These are phyloP conservation scores for Sphaerophoria taeniata DNA, from an alignment of 2,888 invertebrate species.

Conservation along the genomic window DNA sequence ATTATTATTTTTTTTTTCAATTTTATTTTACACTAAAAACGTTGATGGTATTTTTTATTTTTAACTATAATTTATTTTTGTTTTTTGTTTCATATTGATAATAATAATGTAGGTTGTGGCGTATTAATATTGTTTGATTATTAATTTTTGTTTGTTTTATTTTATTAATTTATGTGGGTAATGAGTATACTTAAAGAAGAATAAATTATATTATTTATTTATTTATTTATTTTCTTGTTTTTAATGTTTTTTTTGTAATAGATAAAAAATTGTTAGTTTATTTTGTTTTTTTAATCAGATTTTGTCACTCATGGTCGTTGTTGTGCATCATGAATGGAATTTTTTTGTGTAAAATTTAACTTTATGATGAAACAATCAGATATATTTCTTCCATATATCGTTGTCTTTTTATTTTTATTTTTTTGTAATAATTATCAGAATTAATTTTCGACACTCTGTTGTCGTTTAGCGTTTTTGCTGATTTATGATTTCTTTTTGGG, in stretches of 20 bases:
- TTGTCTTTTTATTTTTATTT: conserved; percentile 16
- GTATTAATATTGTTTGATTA: conserved; percentile 69
- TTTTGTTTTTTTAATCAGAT: conserved; percentile 15
- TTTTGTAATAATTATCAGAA: conserved; percentile 7
- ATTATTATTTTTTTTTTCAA: conserved; percentile 37
- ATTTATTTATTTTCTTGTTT: conserved; percentile 48
- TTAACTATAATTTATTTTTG: conserved; percentile 34
- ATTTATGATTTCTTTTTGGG: conserved; percentile 4
- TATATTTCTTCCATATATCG: conserved; percentile 19
- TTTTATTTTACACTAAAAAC: conserved; percentile 70
- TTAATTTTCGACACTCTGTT: conserved; percentile 16
- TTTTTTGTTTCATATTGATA: conserved; percentile 47
- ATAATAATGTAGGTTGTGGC: conserved; percentile 70
- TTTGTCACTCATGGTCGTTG: conserved; percentile 65
- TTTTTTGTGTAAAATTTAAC: conserved; percentile 10
- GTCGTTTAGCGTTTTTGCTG: background rate
- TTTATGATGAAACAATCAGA: conserved; percentile 21
- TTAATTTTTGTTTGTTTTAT: conserved; percentile 53
- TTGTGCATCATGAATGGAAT: conserved; percentile 64
- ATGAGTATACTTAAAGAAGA: conserved; percentile 73
- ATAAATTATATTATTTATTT: conserved; percentile 66
- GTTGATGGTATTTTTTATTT: conserved; percentile 51
- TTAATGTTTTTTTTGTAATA: conserved; percentile 47
- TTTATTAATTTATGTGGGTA: conserved; percentile 47
- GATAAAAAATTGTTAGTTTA: conserved; percentile 32